Evolutionary conservation across 2,797 vertebrate genomes (phyloP).

Genomic region (Sandelia bainsii): DNA sequence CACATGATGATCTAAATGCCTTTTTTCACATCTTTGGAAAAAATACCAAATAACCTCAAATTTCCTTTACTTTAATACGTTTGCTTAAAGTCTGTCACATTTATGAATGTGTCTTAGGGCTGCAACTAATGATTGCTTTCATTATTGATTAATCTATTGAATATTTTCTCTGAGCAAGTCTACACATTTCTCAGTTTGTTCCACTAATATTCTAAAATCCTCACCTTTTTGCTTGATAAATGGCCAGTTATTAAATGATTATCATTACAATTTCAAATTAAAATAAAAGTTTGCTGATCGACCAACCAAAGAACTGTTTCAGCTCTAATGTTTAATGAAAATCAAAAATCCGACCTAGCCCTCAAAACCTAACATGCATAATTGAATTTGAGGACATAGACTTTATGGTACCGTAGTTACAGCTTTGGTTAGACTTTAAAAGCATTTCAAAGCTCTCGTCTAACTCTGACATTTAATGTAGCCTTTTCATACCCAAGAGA

Average conservation of each 20-base stretch:
- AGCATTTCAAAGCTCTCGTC: conserved; percentile 1
- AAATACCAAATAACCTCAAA: background rate
- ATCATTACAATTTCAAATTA: too few relatives aligned
- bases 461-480: conserved; percentile 12
- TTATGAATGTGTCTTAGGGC: background rate
- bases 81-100: background rate
- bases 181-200: background rate
- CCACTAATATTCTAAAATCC: background rate
- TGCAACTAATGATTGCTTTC: background rate
- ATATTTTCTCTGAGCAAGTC: too few relatives aligned
- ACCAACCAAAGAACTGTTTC: background rate
- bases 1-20: too few relatives aligned
- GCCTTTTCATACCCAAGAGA: conserved; percentile 26
- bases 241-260: background rate
- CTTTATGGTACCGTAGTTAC: background rate
- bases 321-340: background rate
- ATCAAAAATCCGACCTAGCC: background rate
- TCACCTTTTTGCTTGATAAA: background rate
- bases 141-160: background rate
- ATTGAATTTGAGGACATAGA: conserved; percentile 2
- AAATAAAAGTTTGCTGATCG: too few relatives aligned
- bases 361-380: background rate
- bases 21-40: too few relatives aligned
- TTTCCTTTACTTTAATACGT: background rate
- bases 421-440: background rate